Conservation (phyloP, 2,797 vertebrate genomes). For the Brotula barbata region DNA sequence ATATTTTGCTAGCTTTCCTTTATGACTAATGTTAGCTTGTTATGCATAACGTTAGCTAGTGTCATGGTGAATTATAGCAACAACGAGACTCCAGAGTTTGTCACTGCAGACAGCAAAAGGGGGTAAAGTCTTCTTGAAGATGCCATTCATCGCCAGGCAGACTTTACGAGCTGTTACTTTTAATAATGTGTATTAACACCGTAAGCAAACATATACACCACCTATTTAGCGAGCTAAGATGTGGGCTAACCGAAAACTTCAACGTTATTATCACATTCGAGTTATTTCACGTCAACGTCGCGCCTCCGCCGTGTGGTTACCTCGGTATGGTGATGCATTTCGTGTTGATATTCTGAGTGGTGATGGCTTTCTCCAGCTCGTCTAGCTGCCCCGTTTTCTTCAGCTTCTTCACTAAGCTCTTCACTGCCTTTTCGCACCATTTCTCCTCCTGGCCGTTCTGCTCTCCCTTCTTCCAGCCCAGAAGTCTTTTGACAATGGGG, state of each 20-base stretch:
- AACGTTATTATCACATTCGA: background rate
- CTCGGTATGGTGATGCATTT: constrained; percentile 99
- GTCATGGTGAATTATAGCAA: constrained; percentile 12
- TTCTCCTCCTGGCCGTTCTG: constrained; percentile 99
- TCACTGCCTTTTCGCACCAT: constrained; percentile 98
- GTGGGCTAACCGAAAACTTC: constrained; percentile 11
- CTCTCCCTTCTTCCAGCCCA: constrained; percentile 99
- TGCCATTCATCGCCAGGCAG: too few relatives aligned
- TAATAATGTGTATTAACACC: background rate
- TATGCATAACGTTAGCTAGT: background rate
- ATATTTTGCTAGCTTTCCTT: constrained; percentile 26
- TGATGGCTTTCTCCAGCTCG: constrained; percentile 97
- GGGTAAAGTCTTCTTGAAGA: too few relatives aligned
- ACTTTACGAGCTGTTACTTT: too few relatives aligned
- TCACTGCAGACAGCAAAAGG: background rate
- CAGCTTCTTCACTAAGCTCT: constrained; percentile 97
- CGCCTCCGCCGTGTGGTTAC: constrained; percentile 62
- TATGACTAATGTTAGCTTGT: constrained; percentile 32
- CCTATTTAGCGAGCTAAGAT: constrained; percentile 14
- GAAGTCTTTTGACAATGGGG: constrained; percentile 94
- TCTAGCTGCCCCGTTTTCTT: constrained; percentile 99
- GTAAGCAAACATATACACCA: background rate
- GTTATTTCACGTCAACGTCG: background rate
- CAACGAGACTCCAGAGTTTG: too few relatives aligned
- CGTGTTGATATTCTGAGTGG: constrained; percentile 93